Evolutionary conservation across 1,140 invertebrate species (phyloP), one percentile per base, ranked within the genome.

Genomic region (Hesperophylax magnus): DNA sequence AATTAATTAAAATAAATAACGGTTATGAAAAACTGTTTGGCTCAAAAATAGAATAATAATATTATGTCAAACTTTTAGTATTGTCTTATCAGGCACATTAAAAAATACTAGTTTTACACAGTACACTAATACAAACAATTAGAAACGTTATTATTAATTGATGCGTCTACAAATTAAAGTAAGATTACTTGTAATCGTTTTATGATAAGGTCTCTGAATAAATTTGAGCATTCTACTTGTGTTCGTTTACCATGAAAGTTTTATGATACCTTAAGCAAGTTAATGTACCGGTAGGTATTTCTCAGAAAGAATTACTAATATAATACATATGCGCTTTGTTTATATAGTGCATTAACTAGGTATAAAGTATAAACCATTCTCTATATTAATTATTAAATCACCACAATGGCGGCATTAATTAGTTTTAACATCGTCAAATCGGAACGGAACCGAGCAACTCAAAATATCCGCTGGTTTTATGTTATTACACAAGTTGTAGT

Each of bases 321-420:
- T 4, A 65, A 11, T 71, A 53, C 56, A 60, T 34, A 31, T 27
- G 39, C 18, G n/a, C 20, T 47, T 34, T 18, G 39, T 52, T 47
- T 20, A 47, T 47, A 47, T 47, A 47, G 39, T 47, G 39, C 9
- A 47, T 14, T 47, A 47, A 14, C 39, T 14, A 47, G 39, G 39
- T 14, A 14, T 47, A 47, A 47, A 18, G 67, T 52, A 47, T 71
- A 71, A 71, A 71, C 39, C 24, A 71, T 22, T 71, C 67, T 71
- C n/a, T 39, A 22, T 18, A 47, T 71, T 52, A 71, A 9, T 71
- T 71, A 71, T 17, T 71, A 71, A 71, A 71, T 71, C 67, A 71
- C 67, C 67, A 71, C 67, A 71, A 71, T 71, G 11, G 39, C 20
- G 18, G 4, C 67, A 47, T 71, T 71, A 71, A 71, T 71, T 71